These are phyloP conservation scores for Cladorhizidae sp. DNA, from an alignment of 37 sponge, comb jelly and placozoan species.

Conservation along the genomic window DNA sequence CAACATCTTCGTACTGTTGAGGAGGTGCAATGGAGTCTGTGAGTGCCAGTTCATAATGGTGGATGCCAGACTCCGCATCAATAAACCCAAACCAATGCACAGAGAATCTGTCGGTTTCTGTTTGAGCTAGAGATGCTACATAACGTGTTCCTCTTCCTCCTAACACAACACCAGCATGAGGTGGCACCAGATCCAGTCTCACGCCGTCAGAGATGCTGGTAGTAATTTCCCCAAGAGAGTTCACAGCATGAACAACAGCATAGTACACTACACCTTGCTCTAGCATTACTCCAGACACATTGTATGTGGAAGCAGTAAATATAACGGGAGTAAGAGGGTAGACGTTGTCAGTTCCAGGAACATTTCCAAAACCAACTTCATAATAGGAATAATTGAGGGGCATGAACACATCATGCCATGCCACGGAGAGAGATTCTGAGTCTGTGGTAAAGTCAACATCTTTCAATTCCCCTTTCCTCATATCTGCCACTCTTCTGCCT, in stretches of 20 bases:
- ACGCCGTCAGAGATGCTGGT: constrained; percentile 70
- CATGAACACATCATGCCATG: constrained; percentile 71
- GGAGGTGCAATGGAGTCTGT: background rate
- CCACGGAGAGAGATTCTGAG: constrained; percentile 4
- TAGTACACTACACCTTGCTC: constrained; percentile 35
- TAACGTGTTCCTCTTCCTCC: constrained; percentile 23
- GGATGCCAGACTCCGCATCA: constrained; percentile 60
- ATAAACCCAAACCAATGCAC: constrained; percentile 67
- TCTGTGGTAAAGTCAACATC: constrained; percentile 50
- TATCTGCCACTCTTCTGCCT: constrained; percentile 53
- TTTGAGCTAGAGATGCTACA: constrained; percentile 23
- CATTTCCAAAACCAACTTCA: constrained; percentile 57
- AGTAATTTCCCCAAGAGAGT: constrained; percentile 6
- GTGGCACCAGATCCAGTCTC: constrained; percentile 57
- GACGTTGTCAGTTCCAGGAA: constrained; percentile 46
- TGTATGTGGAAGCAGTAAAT: background rate
- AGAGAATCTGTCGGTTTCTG: background rate
- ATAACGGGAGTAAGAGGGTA: constrained; percentile 8
- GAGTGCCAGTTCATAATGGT: constrained; percentile 67
- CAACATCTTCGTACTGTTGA: constrained; percentile 32
- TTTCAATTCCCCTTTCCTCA: background rate
- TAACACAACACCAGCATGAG: constrained; percentile 46
- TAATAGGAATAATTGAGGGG: constrained; percentile 4
- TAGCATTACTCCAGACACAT: constrained; percentile 13
- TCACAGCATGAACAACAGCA: constrained; percentile 32